Conservation (phyloP, 2,888 invertebrate species). For the Myopa testacea region DNA sequence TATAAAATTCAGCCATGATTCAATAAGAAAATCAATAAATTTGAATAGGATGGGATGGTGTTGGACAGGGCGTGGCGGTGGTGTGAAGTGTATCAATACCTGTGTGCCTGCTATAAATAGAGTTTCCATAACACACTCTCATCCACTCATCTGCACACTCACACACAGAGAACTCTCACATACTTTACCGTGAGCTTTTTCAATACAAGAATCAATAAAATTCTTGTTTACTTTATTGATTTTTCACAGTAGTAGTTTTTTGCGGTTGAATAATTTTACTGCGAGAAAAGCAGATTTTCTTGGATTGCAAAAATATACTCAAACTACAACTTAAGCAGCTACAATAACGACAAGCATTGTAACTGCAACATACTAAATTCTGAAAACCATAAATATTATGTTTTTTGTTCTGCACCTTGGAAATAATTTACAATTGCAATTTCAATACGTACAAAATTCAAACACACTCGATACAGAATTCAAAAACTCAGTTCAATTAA, state of each 20-base stretch:
- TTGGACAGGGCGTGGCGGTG: neutral
- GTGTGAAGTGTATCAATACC: neutral
- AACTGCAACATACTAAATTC: neutral
- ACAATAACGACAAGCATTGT: neutral
- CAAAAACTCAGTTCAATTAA: neutral
- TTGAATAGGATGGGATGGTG: neutral
- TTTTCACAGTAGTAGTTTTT: neutral
- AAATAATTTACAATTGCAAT: too few species aligned
- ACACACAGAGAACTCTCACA: neutral
- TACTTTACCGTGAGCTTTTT: neutral
- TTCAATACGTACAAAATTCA: too few species aligned
- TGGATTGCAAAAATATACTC: neutral
- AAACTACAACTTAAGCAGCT: neutral
- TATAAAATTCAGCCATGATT: neutral
- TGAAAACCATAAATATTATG: too few species aligned
- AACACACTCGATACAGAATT: too few species aligned
- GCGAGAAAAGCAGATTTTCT: neutral
- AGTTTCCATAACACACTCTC: neutral
- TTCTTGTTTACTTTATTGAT: conserved; percentile 22
- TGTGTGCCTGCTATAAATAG: conserved; percentile 11
- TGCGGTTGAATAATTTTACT: neutral
- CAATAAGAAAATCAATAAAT: conserved; percentile 6
- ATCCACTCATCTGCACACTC: neutral
- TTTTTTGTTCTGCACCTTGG: too few species aligned
- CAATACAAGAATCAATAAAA: conserved; percentile 24